Percentiles rank a stretch among this genome's conserved stretches.
Evolutionary conservation across 2,888 invertebrate species (phyloP).

Genomic region (Heliconius cydno): DNA sequence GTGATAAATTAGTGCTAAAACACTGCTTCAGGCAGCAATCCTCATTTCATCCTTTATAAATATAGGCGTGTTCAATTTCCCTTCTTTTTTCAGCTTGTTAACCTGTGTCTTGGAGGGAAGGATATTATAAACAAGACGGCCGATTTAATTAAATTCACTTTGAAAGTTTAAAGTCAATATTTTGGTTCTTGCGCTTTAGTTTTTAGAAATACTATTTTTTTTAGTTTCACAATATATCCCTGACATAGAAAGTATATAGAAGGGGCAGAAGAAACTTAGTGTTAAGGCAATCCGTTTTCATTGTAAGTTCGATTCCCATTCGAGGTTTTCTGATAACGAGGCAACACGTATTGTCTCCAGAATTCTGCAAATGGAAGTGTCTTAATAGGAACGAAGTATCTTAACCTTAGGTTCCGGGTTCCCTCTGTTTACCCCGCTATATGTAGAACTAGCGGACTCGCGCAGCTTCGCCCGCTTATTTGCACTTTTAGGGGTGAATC

Average conservation of each 20-base stretch:
- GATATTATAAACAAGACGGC: neutral
- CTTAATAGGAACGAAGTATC: neutral
- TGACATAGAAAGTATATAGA: neutral
- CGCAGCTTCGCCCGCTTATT: no score
- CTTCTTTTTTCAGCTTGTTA: constrained; percentile 59
- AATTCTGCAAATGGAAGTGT: no score
- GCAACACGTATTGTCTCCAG: no score
- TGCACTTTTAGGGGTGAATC: no score
- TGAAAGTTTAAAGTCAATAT: neutral
- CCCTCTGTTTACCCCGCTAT: neutral
- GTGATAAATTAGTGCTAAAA: constrained; percentile 69
- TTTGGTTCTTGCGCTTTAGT: no score
- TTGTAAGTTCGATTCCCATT: no score
- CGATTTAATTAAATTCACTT: neutral
- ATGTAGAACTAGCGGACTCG: neutral
- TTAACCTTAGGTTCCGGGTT: neutral
- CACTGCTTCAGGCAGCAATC: constrained; percentile 65
- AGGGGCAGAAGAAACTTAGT: no score
- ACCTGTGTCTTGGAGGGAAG: constrained; percentile 48
- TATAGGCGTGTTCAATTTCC: constrained; percentile 48
- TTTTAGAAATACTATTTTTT: neutral
- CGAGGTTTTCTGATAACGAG: no score
- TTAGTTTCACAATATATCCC: no score
- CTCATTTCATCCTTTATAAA: constrained; percentile 64
- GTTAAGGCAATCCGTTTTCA: no score